Evolutionary conservation across 2,888 invertebrate genomes (phyloP).

Genomic region (Nomada fabriciana): DNA sequence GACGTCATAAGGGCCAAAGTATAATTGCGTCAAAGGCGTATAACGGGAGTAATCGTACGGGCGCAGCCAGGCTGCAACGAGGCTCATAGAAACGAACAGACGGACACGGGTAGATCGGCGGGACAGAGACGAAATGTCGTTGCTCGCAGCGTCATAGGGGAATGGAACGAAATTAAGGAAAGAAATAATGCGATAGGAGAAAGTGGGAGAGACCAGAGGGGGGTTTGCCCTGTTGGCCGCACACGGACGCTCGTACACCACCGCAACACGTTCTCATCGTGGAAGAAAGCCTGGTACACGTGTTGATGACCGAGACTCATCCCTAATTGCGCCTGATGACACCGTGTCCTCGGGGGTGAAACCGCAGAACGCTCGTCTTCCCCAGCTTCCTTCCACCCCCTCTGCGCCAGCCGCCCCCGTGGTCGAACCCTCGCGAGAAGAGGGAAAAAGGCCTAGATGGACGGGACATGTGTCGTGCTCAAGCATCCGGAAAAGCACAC

Average conservation of each 20-base stretch:
- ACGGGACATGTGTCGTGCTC: constrained; percentile 81
- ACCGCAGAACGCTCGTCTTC: constrained; percentile 63
- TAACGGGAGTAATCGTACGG: constrained; percentile 75
- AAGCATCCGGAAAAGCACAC: constrained; percentile 83
- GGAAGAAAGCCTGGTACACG: constrained; percentile 57
- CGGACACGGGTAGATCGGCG: constrained; percentile 25
- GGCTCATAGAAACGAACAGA: constrained; percentile 36
- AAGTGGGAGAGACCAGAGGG: constrained; percentile 42
- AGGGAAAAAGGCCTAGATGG: constrained; percentile 64
- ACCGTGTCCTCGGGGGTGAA: constrained; percentile 75
- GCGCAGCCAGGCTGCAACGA: constrained; percentile 54
- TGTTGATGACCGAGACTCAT: constrained; percentile 78
- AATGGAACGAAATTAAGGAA: constrained; percentile 73
- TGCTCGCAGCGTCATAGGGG: constrained; percentile 53
- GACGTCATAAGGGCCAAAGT: constrained; percentile 73
- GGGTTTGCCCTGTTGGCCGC: constrained; percentile 28
- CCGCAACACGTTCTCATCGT: constrained; percentile 20
- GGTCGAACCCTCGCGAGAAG: constrained; percentile 56
- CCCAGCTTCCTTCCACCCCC: constrained; percentile 7
- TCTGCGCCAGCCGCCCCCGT: constrained; percentile 18
- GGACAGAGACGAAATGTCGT: constrained; percentile 4
- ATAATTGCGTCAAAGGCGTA: constrained; percentile 77
- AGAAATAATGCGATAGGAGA: constrained; percentile 70
- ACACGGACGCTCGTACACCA: constrained; percentile 11
- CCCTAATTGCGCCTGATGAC: constrained; percentile 81